phyloP scores from a whole-genome alignment of 2,113 vertebrate genomes.

The Brachirus orientalis region DNA sequence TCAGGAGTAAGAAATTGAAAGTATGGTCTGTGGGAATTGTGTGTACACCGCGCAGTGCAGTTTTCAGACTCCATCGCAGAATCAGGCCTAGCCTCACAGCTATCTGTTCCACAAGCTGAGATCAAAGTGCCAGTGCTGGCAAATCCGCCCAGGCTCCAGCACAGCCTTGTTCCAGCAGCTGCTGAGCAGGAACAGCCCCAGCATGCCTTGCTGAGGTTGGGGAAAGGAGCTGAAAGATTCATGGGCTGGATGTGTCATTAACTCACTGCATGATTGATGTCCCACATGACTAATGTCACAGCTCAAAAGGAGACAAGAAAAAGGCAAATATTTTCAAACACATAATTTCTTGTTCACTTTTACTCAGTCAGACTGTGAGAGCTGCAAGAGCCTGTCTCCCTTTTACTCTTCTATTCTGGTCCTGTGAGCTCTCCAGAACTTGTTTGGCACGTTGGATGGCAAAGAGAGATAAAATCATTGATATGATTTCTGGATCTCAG shows the following conservation, averaged over 20 bases:
- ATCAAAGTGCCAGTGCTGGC: slow-evolving; percentile 81
- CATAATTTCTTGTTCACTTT: slow-evolving; percentile 51
- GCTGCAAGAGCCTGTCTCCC: slow-evolving; percentile 19
- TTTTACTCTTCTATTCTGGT: slow-evolving; percentile 22
- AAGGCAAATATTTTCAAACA: slow-evolving; percentile 68
- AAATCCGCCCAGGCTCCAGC: slow-evolving; percentile 71
- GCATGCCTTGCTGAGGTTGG: slow-evolving; percentile 67
- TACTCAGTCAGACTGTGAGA: slow-evolving; percentile 27
- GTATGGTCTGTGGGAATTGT: slow-evolving; percentile 24
- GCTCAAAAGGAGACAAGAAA: slow-evolving; percentile 73
- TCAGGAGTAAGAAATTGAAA: background rate
- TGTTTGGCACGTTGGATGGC: slow-evolving; percentile 36
- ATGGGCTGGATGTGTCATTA: slow-evolving; percentile 85
- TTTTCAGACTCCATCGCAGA: slow-evolving; percentile 50
- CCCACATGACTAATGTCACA: slow-evolving; percentile 79
- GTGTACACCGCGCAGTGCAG: slow-evolving; percentile 26
- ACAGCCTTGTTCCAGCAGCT: slow-evolving; percentile 72
- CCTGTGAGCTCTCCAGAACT: slow-evolving; percentile 30
- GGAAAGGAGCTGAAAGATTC: slow-evolving; percentile 82
- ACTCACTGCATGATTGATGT: slow-evolving; percentile 85
- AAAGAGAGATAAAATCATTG: slow-evolving; percentile 34
- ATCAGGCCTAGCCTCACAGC: slow-evolving; percentile 75
- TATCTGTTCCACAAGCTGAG: slow-evolving; percentile 81
- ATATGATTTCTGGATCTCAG: slow-evolving; percentile 11
- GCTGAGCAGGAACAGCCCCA: slow-evolving; percentile 81